Conservation (phyloP, 1,140 invertebrate species). For the Cylas formicarius region DNA sequence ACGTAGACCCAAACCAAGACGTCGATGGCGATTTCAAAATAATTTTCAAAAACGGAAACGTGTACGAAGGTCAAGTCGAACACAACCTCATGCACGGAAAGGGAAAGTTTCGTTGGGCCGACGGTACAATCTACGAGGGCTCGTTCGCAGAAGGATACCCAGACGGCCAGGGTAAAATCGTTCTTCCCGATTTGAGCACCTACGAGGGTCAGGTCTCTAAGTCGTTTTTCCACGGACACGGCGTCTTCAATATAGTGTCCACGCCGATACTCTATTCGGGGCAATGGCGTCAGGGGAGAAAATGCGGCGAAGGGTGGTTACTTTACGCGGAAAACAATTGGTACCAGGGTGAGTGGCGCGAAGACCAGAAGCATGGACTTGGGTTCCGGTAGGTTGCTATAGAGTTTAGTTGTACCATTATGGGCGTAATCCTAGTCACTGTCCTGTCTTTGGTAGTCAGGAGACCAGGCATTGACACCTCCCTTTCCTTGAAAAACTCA, state of each 20-base stretch:
- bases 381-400: too few relatives aligned
- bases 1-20: too few relatives aligned
- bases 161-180: slow-evolving; percentile 46
- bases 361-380: slow-evolving; percentile 45
- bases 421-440: too few relatives aligned
- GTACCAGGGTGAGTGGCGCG: slow-evolving; percentile 41
- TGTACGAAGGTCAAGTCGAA: slow-evolving; percentile 25
- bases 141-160: slow-evolving; percentile 49
- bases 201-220: slow-evolving; percentile 50
- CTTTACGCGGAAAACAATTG: slow-evolving; percentile 31
- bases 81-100: slow-evolving; percentile 39
- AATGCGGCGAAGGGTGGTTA: slow-evolving; percentile 42
- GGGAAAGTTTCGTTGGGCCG: slow-evolving; percentile 47
- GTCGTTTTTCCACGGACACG: slow-evolving; percentile 49
- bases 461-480: too few relatives aligned
- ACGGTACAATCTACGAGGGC: slow-evolving; percentile 50
- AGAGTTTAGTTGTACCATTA: too few relatives aligned
- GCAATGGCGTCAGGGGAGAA: slow-evolving; percentile 45
- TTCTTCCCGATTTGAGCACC: slow-evolving; percentile 47
- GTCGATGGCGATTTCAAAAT: too few relatives aligned
- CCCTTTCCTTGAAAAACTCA: too few relatives aligned
- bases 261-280: slow-evolving; percentile 46
- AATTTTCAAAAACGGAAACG: slow-evolving; percentile 31
- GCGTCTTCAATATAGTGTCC: slow-evolving; percentile 45
- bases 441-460: too few relatives aligned